A percentile compares a stretch with the other conserved stretches of the same genome.
Evolutionary conservation across 2,113 vertebrate species (phyloP).

Genomic region (Burhinus oedicnemus): DNA sequence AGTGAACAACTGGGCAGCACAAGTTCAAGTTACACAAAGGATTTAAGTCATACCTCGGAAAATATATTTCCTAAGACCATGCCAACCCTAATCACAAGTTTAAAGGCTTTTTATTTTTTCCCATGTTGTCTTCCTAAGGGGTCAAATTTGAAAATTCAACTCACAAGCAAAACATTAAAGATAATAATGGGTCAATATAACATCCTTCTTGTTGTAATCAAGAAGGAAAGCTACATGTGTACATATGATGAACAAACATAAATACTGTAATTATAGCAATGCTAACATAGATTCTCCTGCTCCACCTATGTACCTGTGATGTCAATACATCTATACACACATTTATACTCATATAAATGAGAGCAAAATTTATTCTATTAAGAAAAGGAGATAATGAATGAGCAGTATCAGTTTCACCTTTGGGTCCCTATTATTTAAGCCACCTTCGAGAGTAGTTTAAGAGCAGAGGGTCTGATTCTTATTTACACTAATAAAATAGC

Average conservation of each 20-base stretch:
- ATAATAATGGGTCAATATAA: not conserved
- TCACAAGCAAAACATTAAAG: not conserved
- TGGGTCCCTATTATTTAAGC: not conserved
- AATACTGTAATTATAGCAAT: not conserved
- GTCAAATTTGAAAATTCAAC: not conserved
- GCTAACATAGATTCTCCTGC: not conserved
- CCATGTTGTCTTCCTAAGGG: not conserved
- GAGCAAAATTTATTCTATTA: not conserved
- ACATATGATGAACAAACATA: not conserved
- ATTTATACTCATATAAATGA: not conserved
- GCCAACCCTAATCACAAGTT: not conserved
- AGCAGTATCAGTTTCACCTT: not conserved
- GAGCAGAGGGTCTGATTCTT: not conserved
- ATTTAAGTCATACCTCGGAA: not conserved
- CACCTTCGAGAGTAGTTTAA: not conserved
- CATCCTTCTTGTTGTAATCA: not conserved
- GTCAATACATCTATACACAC: not conserved
- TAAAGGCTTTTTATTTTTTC: not conserved
- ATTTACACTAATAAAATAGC: not conserved
- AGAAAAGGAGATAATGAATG: not conserved
- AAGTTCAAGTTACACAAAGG: not conserved
- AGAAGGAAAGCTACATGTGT: not conserved
- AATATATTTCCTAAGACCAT: not conserved
- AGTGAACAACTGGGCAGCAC: not conserved
- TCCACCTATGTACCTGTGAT: not conserved